These are phyloP conservation scores for Pangasius macronema DNA, from an alignment of 2,797 vertebrate species.

Conservation along the genomic window DNA sequence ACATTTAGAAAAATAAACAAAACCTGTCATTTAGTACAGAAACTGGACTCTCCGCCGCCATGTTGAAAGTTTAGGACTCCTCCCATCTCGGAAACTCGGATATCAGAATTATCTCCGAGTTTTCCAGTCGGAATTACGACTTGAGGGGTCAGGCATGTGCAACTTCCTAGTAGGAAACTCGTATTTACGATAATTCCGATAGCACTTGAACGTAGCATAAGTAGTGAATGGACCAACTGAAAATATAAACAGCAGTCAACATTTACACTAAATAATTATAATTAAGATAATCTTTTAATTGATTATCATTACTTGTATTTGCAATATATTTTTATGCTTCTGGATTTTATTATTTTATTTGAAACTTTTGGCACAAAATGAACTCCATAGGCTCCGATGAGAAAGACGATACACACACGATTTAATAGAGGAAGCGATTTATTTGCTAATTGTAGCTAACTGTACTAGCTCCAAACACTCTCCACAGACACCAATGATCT, in stretches of 20 bases:
- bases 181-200: too few relatives aligned
- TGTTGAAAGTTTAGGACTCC: too few relatives aligned
- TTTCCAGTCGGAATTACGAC: too few relatives aligned
- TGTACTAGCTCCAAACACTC: background rate
- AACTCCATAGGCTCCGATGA: background rate
- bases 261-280: background rate
- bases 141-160: too few relatives aligned
- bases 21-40: too few relatives aligned
- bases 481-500: background rate
- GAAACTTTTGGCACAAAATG: background rate
- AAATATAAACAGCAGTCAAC: background rate
- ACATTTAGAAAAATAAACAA: too few relatives aligned
- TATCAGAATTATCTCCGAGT: too few relatives aligned
- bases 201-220: too few relatives aligned
- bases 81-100: too few relatives aligned
- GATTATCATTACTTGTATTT: background rate
- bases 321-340: background rate
- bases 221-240: background rate
- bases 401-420: too few relatives aligned
- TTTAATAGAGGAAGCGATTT: background rate
- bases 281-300: background rate
- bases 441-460: background rate
- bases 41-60: too few relatives aligned
- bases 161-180: too few relatives aligned
- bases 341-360: background rate